Evolutionary conservation across 2,888 invertebrate genomes (phyloP), one percentile per base, ranked within the genome.

Genomic region (Mongoloraphidia duomilia): DNA sequence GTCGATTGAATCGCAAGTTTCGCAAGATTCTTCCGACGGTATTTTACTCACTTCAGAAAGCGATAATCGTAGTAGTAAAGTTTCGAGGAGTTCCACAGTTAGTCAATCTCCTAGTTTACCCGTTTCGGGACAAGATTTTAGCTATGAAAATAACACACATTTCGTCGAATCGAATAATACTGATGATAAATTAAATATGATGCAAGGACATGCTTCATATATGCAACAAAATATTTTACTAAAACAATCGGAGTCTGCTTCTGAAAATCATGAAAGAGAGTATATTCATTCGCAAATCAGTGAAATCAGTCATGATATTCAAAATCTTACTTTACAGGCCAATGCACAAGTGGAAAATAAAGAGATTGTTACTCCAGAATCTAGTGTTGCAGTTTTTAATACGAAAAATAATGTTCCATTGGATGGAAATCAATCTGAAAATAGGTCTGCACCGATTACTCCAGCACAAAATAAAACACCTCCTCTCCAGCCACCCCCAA

Each of bases 1-100:
- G 79, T 79, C 79, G 6, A 76, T 75, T 48, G 80, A 80, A 60
- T 79, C 79, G 36, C 78, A 79, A 61, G 72, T 77, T 65, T 79
- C 78, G 9, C 77, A 79, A 60, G 79, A 79, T 57, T 79, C 79
- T 2, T 79, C 78, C 52, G 79, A 79, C 57, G 76, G 77, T 35
- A 68, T 74, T 17, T 67, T 74, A 38, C 77, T 76, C 44, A 76
- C 76, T 10, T 76, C 77, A 9, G 78, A 78, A 59, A 76, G 75
- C 49, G 76, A 77, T 42, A 75, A 76, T 54, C 65, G 71, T 60
- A 77, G 77, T 66, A 74, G 74, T 56, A 73, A 74, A 59, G 72
- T 74, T 52, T 77, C 77, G 3, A 68, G 76, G 54, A 66, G 66
- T 50, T 67, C 68, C 4, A 67, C 67, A 1, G 61, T 66, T 33